Evolutionary conservation across 2,888 invertebrate species (phyloP), one percentile per base, ranked within the genome.

Genomic region (Hirtodrosophila alboralis): DNA sequence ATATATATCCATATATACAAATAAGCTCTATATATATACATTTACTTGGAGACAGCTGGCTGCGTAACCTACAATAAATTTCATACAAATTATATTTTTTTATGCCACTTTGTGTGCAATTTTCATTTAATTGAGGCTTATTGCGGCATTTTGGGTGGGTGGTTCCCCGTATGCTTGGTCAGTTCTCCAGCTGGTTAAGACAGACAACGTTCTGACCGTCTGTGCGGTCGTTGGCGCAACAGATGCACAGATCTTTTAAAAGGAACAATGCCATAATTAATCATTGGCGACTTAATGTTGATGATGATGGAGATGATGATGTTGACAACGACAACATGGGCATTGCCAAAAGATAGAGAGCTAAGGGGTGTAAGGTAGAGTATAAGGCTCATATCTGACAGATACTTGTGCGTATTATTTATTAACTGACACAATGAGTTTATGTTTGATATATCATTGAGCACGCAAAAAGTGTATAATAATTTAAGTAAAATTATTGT

Each of bases 111-210:
- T 65, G 57, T 68, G 61, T 68, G 64, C 72, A 77, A 64, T 76
- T 76, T 75, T 66, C 75, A 70, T 83, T 79, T 79, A 75, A 81
- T 83, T 83, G 68, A 67, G 80, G 75, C 80, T 80, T 79, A 83
- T 67, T 79, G 72, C 69, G 68, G 62, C 60, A 66, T 78, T 51
- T 47, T 38, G 47, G 44, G 40, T 56, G 51, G 62, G 58, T 41
- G 62, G 62, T 13, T 48, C 34, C 5, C 18, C 5, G 18, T 4
- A 21, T 23, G 23, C 52, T 48, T 30, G 49, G 36, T 16, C 53
- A 12, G 30, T 14, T 67, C 61, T 44, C 75, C 71, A 67, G 62
- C 62, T 62, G 75, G 49, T 34, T 45, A 38, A 52, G 28, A 34
- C 36, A 9, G 38, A 23, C 38, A 5, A n/a, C 9, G 49, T 36